A percentile compares a stretch with the other conserved stretches of the same genome.
These are phyloP conservation scores for Lamellibrachia satsuma DNA, from an alignment of 2,888 invertebrate species.

Conservation along the genomic window DNA sequence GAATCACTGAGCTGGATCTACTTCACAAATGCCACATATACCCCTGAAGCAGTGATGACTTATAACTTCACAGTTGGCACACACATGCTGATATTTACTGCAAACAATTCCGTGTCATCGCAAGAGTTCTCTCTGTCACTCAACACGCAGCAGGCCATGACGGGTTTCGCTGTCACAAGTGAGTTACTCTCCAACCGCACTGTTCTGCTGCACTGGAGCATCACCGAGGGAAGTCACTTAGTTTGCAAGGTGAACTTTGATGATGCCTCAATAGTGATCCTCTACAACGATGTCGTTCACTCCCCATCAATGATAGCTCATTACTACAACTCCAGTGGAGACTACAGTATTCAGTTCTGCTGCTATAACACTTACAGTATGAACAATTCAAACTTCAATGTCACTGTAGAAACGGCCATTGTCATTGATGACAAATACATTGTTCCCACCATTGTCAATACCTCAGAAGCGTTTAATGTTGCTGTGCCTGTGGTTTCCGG, in stretches of 20 bases:
- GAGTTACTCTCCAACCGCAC: not conserved
- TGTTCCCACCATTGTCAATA: not conserved
- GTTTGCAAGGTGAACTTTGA: not conserved
- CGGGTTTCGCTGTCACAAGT: not conserved
- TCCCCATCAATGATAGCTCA: not conserved
- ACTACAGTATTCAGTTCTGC: not conserved
- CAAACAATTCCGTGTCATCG: not conserved
- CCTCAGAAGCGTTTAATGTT: not conserved
- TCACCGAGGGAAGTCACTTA: not conserved
- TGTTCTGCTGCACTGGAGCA: not conserved
- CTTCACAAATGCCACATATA: not conserved
- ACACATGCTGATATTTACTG: not conserved
- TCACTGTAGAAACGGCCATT: not conserved
- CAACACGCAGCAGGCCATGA: not conserved
- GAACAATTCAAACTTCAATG: not conserved
- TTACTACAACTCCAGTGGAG: not conserved
- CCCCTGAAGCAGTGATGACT: not conserved
- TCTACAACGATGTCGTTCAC: not conserved
- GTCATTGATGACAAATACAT: not conserved
- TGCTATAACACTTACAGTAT: not conserved
- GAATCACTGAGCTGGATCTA: not conserved
- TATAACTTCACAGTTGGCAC: not conserved
- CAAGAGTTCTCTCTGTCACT: not conserved
- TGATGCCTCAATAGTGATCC: not conserved
- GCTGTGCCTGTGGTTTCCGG: not conserved